Percentiles rank a stretch among this genome's conserved stretches.
Conservation (phyloP, 2,888 invertebrate genomes). For the Monoplex corrugatus region DNA sequence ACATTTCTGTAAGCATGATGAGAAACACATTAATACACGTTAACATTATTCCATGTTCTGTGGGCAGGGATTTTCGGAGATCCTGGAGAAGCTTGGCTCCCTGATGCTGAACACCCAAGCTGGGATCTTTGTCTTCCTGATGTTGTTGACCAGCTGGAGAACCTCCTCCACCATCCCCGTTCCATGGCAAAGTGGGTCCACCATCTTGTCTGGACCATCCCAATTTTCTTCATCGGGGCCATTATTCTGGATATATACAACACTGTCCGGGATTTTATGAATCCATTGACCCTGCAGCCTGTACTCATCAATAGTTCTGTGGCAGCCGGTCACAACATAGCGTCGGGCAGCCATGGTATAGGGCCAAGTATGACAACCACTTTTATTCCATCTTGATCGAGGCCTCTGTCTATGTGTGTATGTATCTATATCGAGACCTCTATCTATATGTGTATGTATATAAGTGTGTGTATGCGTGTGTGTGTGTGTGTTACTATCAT, state of each 20-base stretch:
- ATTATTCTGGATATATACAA: slow-evolving; percentile 61
- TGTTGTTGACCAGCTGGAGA: slow-evolving; percentile 68
- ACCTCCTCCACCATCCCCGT: slow-evolving; percentile 66
- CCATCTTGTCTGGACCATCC: slow-evolving; percentile 69
- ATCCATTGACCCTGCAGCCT: slow-evolving; percentile 28
- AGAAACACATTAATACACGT: neutral
- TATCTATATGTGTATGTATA: too few species aligned
- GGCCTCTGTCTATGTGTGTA: too few species aligned
- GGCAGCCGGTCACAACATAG: too few species aligned
- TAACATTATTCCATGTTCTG: neutral
- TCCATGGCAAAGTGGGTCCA: slow-evolving; percentile 69
- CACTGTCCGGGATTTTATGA: slow-evolving; percentile 43
- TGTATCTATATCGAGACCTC: neutral
- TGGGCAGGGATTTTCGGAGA: slow-evolving; percentile 77
- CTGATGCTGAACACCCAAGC: slow-evolving; percentile 77
- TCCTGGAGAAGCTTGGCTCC: slow-evolving; percentile 79
- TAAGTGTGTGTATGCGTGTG: too few species aligned
- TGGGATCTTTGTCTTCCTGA: slow-evolving; percentile 76
- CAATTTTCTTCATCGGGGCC: slow-evolving; percentile 78
- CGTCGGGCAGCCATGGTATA: too few species aligned
- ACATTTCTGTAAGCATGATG: neutral
- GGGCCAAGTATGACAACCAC: too few species aligned
- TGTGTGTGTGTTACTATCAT: too few species aligned
- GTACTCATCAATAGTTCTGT: neutral
- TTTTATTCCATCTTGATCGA: too few species aligned